Conservation (phyloP, 1,140 invertebrate genomes). For the Pristionchus pacificus region DNA sequence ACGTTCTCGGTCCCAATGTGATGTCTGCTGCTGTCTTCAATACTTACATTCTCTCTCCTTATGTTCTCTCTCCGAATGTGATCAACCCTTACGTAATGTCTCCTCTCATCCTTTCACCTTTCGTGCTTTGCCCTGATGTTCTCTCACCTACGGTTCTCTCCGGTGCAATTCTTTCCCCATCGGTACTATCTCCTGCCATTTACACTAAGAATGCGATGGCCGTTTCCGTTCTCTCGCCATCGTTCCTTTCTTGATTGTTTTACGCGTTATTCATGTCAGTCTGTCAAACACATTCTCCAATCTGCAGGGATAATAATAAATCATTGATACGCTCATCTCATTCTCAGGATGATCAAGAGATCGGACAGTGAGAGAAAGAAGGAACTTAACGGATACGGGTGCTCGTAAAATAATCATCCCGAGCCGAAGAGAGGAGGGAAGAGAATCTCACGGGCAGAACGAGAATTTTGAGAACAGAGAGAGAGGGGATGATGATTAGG, state of each 20-base stretch:
- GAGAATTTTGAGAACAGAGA: too few relatives aligned
- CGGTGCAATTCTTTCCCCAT: conserved; percentile 34
- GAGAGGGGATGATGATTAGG: too few relatives aligned
- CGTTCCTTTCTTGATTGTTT: conserved; percentile 66
- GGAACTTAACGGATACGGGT: too few relatives aligned
- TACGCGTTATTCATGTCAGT: too few relatives aligned
- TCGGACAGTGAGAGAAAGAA: too few relatives aligned
- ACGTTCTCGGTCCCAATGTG: conserved; percentile 39
- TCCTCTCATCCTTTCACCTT: conserved; percentile 36
- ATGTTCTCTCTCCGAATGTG: conserved; percentile 39
- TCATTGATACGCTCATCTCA: too few relatives aligned
- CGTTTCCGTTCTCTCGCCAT: conserved; percentile 35
- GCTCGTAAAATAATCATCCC: too few relatives aligned
- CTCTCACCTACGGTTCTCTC: conserved; percentile 37
- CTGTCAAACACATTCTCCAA: too few relatives aligned
- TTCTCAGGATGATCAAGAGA: too few relatives aligned
- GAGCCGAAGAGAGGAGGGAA: too few relatives aligned
- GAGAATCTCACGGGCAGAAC: too few relatives aligned
- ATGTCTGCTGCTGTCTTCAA: conserved; percentile 41
- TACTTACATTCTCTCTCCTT: conserved; percentile 39
- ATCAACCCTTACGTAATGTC: conserved; percentile 41
- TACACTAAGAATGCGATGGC: conserved; percentile 36
- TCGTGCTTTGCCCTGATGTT: conserved; percentile 37
- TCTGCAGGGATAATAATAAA: too few relatives aligned
- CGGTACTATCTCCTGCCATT: conserved; percentile 32